These are phyloP conservation scores for Nebria ingens DNA, from an alignment of 1,140 invertebrate species.

Conservation along the genomic window DNA sequence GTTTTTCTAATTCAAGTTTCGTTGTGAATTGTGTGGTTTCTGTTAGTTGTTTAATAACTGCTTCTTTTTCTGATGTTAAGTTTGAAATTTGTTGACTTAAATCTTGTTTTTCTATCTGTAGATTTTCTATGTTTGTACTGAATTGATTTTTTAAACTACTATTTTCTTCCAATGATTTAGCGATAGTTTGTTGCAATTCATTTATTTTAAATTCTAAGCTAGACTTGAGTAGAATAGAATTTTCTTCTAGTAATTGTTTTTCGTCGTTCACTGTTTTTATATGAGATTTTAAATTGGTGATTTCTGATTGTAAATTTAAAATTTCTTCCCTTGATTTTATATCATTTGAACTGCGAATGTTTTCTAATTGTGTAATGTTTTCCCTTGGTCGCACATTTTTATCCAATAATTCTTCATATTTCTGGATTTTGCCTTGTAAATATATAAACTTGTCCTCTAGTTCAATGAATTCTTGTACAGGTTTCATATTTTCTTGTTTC, in stretches of 20 bases:
- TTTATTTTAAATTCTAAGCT: no score
- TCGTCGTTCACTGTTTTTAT: background rate
- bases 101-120: background rate
- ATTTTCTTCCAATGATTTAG: background rate
- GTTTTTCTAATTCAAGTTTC: no score
- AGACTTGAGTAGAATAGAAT: no score
- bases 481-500: slow-evolving; percentile 14
- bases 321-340: slow-evolving; percentile 16
- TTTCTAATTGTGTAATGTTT: no score
- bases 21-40: slow-evolving; percentile 33
- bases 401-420: no score
- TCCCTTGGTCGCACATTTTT: no score
- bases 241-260: no score
- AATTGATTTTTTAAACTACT: background rate
- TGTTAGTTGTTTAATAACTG: slow-evolving; percentile 21
- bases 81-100: background rate
- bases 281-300: slow-evolving; percentile 15
- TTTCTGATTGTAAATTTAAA: slow-evolving; percentile 20
- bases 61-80: slow-evolving; percentile 20
- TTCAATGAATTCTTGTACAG: slow-evolving; percentile 16
- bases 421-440: background rate
- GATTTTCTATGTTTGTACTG: background rate
- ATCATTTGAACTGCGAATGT: no score
- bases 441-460: background rate
- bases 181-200: background rate